phyloP scores from a whole-genome alignment of 2,888 invertebrate species.

The Drosophila nigricruria region DNA sequence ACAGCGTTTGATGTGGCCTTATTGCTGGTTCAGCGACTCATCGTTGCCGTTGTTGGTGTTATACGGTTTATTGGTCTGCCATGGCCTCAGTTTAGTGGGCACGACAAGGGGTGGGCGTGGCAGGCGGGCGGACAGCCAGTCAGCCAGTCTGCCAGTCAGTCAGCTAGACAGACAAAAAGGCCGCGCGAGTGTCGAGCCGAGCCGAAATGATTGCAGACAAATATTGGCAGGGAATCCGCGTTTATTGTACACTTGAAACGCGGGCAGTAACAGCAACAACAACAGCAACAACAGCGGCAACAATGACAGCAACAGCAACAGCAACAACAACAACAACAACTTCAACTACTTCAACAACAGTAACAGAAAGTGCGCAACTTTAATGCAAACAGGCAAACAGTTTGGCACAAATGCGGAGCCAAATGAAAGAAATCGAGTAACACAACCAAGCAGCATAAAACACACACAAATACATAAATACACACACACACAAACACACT shows the following conservation, averaged over 20 bases:
- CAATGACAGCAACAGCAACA: background rate
- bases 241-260: conserved; percentile 76
- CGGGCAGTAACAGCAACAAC: conserved; percentile 25
- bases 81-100: conserved; percentile 32
- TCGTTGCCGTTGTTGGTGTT: conserved; percentile 35
- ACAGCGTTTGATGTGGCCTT: conserved; percentile 67
- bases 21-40: conserved; percentile 68
- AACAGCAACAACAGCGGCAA: conserved; percentile 5
- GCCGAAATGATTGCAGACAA: conserved; percentile 76
- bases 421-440: conserved; percentile 14
- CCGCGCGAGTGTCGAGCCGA: conserved; percentile 54
- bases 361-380: conserved; percentile 61
- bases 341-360: conserved; percentile 8
- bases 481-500: conserved; percentile 6
- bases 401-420: conserved; percentile 41
- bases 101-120: conserved; percentile 12
- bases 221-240: conserved; percentile 78
- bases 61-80: conserved; percentile 69
- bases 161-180: conserved; percentile 26
- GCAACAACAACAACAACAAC: conserved; percentile 9
- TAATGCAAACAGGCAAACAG: conserved; percentile 67
- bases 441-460: conserved; percentile 8
- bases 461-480: conserved; percentile 14
- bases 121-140: background rate
- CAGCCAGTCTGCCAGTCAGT: conserved; percentile 10